These are phyloP conservation scores for Amblyopsis hoosieri DNA, from an alignment of 2,797 vertebrate species.

Conservation along the genomic window DNA sequence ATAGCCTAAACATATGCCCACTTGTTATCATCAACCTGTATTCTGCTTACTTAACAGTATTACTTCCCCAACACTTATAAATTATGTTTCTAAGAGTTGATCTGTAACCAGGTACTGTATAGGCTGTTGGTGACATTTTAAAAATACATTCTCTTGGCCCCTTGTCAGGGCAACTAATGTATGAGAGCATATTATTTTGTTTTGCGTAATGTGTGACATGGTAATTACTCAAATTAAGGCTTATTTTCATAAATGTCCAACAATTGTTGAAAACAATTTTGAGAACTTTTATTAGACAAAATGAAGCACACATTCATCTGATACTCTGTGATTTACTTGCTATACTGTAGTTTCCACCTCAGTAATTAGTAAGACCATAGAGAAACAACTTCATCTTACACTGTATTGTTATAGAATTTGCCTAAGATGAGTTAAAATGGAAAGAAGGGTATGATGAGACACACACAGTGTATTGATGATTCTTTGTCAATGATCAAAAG, in stretches of 20 bases:
- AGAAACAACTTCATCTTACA: not conserved
- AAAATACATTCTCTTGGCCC: too few relatives aligned
- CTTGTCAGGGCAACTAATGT: slow-evolving; percentile 6
- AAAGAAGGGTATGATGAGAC: not conserved
- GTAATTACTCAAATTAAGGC: too few relatives aligned
- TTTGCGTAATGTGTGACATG: slow-evolving; percentile 31
- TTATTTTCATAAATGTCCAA: too few relatives aligned
- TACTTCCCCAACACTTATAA: not conserved
- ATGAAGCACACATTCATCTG: too few relatives aligned
- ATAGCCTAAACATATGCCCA: too few relatives aligned
- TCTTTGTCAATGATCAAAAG: not conserved
- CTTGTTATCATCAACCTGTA: not conserved
- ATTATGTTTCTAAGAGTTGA: not conserved
- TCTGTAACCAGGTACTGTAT: too few relatives aligned
- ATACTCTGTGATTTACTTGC: too few relatives aligned
- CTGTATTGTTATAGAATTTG: not conserved
- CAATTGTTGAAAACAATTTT: too few relatives aligned
- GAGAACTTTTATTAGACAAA: not conserved
- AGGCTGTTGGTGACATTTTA: too few relatives aligned
- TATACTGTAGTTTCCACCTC: too few relatives aligned
- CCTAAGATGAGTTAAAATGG: not conserved
- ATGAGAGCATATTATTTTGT: slow-evolving; percentile 29
- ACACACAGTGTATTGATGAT: not conserved
- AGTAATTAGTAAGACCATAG: slow-evolving; percentile 1
- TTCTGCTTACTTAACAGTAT: not conserved